phyloP scores from a whole-genome alignment of 2,113 vertebrate genomes.

The Columba janthina region DNA sequence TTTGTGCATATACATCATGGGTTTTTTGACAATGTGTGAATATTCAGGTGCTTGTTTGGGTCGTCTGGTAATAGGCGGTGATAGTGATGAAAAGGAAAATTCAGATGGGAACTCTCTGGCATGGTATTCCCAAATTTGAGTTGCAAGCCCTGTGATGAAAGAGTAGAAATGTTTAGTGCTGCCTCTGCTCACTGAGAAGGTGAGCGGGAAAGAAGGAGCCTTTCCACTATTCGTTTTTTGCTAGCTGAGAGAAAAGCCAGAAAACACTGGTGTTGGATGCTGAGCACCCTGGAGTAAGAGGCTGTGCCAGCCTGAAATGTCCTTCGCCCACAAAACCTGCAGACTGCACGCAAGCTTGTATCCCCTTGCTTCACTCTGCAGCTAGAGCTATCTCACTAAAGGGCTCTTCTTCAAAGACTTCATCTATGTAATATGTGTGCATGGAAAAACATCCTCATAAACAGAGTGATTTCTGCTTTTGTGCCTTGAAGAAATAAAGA shows the following conservation, averaged over 20 bases:
- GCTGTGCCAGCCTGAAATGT: accelerated
- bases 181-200: accelerated
- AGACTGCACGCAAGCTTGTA: neutral
- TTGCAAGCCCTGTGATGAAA: neutral
- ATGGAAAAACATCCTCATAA: neutral
- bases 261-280: neutral
- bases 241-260: neutral
- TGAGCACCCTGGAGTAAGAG: neutral
- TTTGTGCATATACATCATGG: neutral
- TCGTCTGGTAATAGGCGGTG: neutral
- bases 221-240: neutral
- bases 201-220: neutral
- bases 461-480: neutral
- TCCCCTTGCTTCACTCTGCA: neutral
- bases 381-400: neutral
- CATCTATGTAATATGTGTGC: neutral
- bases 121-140: neutral
- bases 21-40: neutral
- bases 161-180: neutral
- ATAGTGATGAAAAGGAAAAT: neutral
- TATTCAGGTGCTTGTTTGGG: neutral
- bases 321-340: neutral
- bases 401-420: neutral
- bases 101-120: neutral
- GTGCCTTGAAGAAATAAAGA: neutral